Conservation (phyloP, 2,888 invertebrate genomes). For the Tenthredo amoena region DNA sequence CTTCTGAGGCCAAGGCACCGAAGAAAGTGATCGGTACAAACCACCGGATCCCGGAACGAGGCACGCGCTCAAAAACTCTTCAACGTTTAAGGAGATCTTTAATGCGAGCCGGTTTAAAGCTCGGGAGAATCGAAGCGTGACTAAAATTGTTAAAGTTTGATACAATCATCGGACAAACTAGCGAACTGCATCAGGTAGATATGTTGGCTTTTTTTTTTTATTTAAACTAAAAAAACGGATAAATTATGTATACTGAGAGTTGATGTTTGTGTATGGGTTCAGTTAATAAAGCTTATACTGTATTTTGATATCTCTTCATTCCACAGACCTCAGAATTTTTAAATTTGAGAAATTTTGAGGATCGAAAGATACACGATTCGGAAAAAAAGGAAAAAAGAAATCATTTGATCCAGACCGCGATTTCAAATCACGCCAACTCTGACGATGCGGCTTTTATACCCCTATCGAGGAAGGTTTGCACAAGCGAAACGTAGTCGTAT, state of each 20-base stretch:
- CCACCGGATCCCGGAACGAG: constrained; percentile 38
- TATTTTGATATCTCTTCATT: not conserved
- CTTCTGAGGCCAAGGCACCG: constrained; percentile 6
- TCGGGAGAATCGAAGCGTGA: constrained; percentile 17
- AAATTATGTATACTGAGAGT: not conserved
- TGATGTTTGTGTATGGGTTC: not conserved
- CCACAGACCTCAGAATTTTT: not conserved
- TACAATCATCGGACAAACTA: not conserved
- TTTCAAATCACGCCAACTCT: not conserved
- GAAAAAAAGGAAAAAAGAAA: not conserved
- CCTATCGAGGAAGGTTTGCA: not conserved
- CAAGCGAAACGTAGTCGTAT: not conserved
- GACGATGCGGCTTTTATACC: not conserved
- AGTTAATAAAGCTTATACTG: not conserved
- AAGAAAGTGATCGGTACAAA: constrained; percentile 43
- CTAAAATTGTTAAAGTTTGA: constrained; percentile 23
- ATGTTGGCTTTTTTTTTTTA: no score
- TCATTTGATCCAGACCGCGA: not conserved
- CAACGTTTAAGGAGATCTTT: constrained; percentile 44
- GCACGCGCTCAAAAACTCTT: constrained; percentile 45
- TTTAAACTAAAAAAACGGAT: no score
- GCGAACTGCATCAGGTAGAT: no score
- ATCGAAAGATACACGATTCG: not conserved
- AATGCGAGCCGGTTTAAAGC: constrained; percentile 23
- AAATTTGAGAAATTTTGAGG: not conserved